Base-by-base conservation (phyloP, 1,140 invertebrate genomes). In the Drosophila tsacasi region DNA sequence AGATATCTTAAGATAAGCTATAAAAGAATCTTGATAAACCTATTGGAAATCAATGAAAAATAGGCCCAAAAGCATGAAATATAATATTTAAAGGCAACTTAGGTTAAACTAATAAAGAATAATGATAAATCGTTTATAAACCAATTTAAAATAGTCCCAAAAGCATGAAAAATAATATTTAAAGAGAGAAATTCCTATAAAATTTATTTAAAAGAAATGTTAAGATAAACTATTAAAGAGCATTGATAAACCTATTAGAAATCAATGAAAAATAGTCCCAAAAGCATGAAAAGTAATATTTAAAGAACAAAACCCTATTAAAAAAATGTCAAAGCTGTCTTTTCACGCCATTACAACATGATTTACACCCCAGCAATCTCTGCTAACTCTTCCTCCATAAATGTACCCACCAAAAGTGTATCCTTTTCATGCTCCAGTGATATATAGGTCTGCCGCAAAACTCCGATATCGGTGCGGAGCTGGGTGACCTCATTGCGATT, bases 371-470 rank as follows among this genome's bases (percentile, higher is more conserved):
- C 32, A 35, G 32, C 40, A 2, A 19, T 13, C 19, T 42, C n/a
- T 12, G 7, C 3, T 7, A 15, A 0, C 17, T 19, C 5, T 7
- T 13, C 5, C 25, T n/a, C 30, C 5, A 1, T 10, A 19, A 17
- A 1, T 65, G 0, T 17, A 47, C 19, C 5, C 79, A 93, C 92
- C 75, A 92, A 19, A 15, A 93, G 63, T 15, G 79, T 76, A 52
- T 93, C 89, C 62, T 91, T 93, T 17, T 93, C 92, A 50, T 78
- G 78, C 54, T 93, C 91, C 21, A 93, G 21, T 2, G 72, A 27
- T 8, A 76, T 68, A 32, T 76, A 91, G 0, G 81, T 91, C 55
- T 92, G 68, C 9, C 89, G 91, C 27, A 93, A 50, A 9, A 74
- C 67, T 7, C 49, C 71, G 4, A 93, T 72, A 47, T 93, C 92